Base-by-base conservation (phyloP, 2,113 vertebrate genomes). In the Sturnus vulgaris region DNA sequence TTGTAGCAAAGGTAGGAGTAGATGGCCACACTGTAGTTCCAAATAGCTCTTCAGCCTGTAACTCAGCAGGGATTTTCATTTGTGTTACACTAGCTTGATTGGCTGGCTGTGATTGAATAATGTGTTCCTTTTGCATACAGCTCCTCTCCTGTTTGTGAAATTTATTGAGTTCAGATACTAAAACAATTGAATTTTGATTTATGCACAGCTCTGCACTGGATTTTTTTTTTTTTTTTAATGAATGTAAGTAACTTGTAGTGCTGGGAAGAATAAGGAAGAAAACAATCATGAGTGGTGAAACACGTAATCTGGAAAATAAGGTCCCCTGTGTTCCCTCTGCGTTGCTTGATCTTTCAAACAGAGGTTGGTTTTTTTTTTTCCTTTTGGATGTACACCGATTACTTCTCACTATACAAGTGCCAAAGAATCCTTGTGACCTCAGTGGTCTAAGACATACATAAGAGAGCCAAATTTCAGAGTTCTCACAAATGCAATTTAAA, bases 151-250 rank as follows among this genome's bases (percentile, higher is more conserved):
- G 24, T 92, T 60, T 70, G 33, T 63, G 39, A 80, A 82, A 77
- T 90, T 82, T 92, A 80, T 50, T 66, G 55, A 79, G 42, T 77
- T 83, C 80, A 70, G 39, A 52, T 87, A 61, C 39, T 92, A 60
- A 93, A 95, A 92, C 82, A 93, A 94, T 83, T 91, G 47, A 86
- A 59, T 86, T 95, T 91, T 91, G 70, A 88, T 88, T 94, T 95
- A 77, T 76, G 52, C 8, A 47, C 24, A 68, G 24, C 33, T 80
- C 35, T 72, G 22, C 10, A 17, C 40, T 79, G 61, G 16, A 30
- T 68, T 10, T 18, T 24, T 20, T 3, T 69, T 9, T 8, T 46
- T 40, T 40, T 64, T 35, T 63, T 5, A 25, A 13, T 56, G 31
- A 82, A 40, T 50, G 2, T 63, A 30, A 70, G 55, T 77, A 70